These are phyloP conservation scores for Oophaga pumilio DNA, from an alignment of 2,113 vertebrate genomes.

Conservation along the genomic window DNA sequence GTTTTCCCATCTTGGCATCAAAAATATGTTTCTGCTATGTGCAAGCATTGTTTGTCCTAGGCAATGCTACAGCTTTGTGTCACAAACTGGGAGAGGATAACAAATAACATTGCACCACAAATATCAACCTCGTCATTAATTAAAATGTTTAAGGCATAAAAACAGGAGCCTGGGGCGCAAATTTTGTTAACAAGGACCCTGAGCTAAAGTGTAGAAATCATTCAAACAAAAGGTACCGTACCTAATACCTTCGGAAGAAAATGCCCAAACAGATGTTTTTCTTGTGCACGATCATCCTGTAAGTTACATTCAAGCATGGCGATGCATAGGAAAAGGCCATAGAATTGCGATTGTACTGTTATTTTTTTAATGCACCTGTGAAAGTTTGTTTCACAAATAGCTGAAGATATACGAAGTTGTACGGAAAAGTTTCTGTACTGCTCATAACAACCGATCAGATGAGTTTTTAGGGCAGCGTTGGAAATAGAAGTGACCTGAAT, in stretches of 20 bases:
- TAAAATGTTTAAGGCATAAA: constrained; percentile 30
- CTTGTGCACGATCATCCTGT: too few relatives aligned
- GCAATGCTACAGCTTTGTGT: constrained; percentile 44
- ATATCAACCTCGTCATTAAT: constrained; percentile 44
- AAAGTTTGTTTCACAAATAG: too few relatives aligned
- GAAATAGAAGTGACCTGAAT: too few relatives aligned
- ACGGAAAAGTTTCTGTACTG: too few relatives aligned
- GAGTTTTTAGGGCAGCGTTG: too few relatives aligned
- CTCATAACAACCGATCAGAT: too few relatives aligned
- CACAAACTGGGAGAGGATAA: constrained; percentile 22
- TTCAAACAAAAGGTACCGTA: constrained; percentile 2
- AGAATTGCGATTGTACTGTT: too few relatives aligned
- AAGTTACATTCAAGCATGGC: too few relatives aligned
- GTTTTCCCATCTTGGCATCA: constrained; percentile 38
- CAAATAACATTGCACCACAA: constrained; percentile 3
- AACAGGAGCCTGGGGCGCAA: constrained; percentile 3
- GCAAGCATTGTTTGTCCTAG: constrained; percentile 32
- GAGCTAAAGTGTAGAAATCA: constrained; percentile 27
- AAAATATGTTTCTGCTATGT: constrained; percentile 37
- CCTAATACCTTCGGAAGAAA: not conserved
- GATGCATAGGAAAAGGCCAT: too few relatives aligned
- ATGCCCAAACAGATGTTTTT: not conserved
- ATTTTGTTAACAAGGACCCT: constrained; percentile 26
- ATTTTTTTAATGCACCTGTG: too few relatives aligned
- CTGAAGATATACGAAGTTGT: too few relatives aligned